These are phyloP conservation scores for Liposcelis brunnea DNA, from an alignment of 2,888 invertebrate genomes.

Conservation along the genomic window DNA sequence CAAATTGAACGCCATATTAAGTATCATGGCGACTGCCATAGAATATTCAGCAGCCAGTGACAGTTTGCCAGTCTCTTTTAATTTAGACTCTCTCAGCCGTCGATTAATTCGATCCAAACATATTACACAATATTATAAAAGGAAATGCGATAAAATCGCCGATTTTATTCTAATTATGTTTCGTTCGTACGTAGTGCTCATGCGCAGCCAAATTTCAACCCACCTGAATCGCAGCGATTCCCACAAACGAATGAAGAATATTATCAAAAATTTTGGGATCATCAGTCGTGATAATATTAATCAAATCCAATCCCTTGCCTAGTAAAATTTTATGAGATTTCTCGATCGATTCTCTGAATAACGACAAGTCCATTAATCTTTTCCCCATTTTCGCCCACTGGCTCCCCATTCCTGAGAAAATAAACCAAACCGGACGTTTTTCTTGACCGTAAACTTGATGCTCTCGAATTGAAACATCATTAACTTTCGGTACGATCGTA, in stretches of 20 bases:
- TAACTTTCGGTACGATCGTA: constrained; percentile 23
- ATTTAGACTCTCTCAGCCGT: too few species aligned
- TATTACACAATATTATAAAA: too few species aligned
- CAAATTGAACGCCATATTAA: too few species aligned
- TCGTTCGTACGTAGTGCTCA: too few species aligned
- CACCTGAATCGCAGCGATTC: constrained; percentile 51
- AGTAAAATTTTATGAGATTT: constrained; percentile 39
- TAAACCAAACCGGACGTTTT: constrained; percentile 41
- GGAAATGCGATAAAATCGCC: too few species aligned
- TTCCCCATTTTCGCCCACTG: constrained; percentile 55
- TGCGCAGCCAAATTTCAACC: too few species aligned
- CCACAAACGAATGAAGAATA: constrained; percentile 51
- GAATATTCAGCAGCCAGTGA: too few species aligned
- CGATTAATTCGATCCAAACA: too few species aligned
- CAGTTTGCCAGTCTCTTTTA: too few species aligned
- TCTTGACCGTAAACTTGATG: constrained; percentile 6
- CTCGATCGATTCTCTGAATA: constrained; percentile 45
- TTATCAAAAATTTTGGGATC: constrained; percentile 43
- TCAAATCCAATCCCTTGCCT: constrained; percentile 42
- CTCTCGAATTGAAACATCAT: too few species aligned
- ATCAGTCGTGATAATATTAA: constrained; percentile 40
- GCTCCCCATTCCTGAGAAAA: constrained; percentile 59
- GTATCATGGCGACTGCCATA: too few species aligned
- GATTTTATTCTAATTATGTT: too few species aligned
- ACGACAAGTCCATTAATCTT: constrained; percentile 45